Evolutionary conservation across 2,113 vertebrate species (phyloP).

Genomic region (Struthio camelus): DNA sequence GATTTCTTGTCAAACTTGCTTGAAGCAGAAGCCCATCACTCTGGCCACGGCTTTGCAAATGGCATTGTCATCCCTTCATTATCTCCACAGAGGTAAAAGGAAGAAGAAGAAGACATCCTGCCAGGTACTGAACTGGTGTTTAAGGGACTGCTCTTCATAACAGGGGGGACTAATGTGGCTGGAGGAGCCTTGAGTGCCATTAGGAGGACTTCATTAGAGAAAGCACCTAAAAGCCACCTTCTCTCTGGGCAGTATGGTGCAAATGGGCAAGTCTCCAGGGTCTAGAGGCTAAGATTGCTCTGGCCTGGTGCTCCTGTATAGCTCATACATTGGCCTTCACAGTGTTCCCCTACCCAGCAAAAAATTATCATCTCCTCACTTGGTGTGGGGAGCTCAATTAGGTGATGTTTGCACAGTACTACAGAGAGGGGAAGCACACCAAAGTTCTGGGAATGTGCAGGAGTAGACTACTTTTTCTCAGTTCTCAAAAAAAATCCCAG

Average conservation of each 20-base stretch:
- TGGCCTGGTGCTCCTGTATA: not conserved
- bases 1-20: not conserved
- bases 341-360: not conserved
- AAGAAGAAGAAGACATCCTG: not conserved
- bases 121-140: not conserved
- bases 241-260: not conserved
- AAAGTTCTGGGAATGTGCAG: not conserved
- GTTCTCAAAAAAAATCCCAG: not conserved
- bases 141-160: not conserved
- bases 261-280: not conserved
- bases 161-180: not conserved
- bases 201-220: not conserved
- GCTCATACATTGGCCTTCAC: not conserved
- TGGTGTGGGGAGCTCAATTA: rapidly evolving
- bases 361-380: not conserved
- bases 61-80: not conserved
- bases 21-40: not conserved
- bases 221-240: not conserved
- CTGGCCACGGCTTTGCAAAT: not conserved
- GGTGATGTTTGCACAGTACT: not conserved
- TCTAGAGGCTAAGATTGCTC: not conserved
- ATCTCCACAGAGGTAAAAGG: not conserved
- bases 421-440: not conserved
- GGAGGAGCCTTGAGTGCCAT: not conserved
- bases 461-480: not conserved